Evolutionary conservation across 2,113 vertebrate genomes (phyloP), one percentile per base, ranked within the genome.

Genomic region (Zosterops lateralis): DNA sequence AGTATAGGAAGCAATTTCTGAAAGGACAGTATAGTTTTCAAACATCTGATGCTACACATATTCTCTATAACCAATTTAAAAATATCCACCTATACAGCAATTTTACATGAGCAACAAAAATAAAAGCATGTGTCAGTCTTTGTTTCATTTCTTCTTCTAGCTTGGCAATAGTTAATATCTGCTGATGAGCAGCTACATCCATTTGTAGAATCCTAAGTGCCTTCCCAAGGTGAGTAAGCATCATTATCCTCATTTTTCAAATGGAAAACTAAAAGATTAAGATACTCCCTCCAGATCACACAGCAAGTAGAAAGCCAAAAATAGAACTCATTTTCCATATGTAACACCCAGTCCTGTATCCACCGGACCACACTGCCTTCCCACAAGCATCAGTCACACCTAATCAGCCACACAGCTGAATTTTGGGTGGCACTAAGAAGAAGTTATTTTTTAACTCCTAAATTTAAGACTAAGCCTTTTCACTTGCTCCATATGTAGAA

Each of bases 221-320:
- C 84, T 92, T 89, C 70, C 65, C 92, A 75, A 96, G 80, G 91
- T 93, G 83, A 95, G 72, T 64, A 92, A 93, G 79, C 90, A 95
- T 54, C 83, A 94, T 92, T 90, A 94, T 93, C 45, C 66, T 87
- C 65, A 93, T 95, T 95, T 93, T 96, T 95, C 91, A 94, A 87
- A 90, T 50, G 76, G 73, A 90, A 94, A 96, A 94, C 65, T 38
- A 61, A 84, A 87, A 89, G 83, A 92, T 81, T 94, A 94, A 95
- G 80, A 75, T 87, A 90, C 31, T 94, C 86, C 80, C 86, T 93
- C 76, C 54, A 95, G 86, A 84, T 89, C 76, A 89, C 61, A 86
- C 21, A 90, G 67, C 68, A 92, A 86, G 57, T 75, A 84, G 80
- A 29, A 89, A 74, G 68, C 72, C 85, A 88, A 88, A 95, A 96